These are phyloP conservation scores for Apis cerana DNA, from an alignment of 1,140 invertebrate genomes.

Conservation along the genomic window DNA sequence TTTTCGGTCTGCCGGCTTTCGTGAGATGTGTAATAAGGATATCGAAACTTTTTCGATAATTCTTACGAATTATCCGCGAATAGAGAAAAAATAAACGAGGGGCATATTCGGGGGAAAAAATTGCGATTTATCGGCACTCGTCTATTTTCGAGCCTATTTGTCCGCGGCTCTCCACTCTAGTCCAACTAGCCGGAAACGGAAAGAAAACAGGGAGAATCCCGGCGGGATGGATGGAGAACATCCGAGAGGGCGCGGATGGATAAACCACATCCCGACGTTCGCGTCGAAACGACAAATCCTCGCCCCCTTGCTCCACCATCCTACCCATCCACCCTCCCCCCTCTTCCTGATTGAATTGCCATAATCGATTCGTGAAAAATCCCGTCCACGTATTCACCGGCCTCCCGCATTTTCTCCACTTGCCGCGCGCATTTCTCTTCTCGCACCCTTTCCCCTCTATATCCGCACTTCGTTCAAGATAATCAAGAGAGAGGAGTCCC, in stretches of 20 bases:
- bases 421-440: neutral
- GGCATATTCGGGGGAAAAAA: too few relatives aligned
- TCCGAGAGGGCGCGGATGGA: slow-evolving; percentile 60
- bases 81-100: too few relatives aligned
- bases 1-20: too few relatives aligned
- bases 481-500: slow-evolving; percentile 49
- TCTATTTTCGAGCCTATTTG: slow-evolving; percentile 9
- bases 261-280: slow-evolving; percentile 54
- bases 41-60: too few relatives aligned
- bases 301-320: neutral
- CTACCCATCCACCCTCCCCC: neutral
- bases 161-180: slow-evolving; percentile 4
- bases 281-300: slow-evolving; percentile 62
- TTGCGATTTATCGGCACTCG: too few relatives aligned
- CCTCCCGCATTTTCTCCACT: slow-evolving; percentile 47
- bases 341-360: slow-evolving; percentile 61
- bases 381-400: slow-evolving; percentile 60
- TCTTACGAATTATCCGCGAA: too few relatives aligned
- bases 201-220: slow-evolving; percentile 65
- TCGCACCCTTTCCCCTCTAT: neutral
- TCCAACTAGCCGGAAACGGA: slow-evolving; percentile 62
- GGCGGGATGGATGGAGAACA: slow-evolving; percentile 63
- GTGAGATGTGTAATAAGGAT: too few relatives aligned
- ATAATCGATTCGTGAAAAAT: slow-evolving; percentile 69
- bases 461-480: slow-evolving; percentile 28